Evolutionary conservation across 2,888 invertebrate genomes (phyloP), one percentile per base, ranked within the genome.

Genomic region (Drosophila rellima): DNA sequence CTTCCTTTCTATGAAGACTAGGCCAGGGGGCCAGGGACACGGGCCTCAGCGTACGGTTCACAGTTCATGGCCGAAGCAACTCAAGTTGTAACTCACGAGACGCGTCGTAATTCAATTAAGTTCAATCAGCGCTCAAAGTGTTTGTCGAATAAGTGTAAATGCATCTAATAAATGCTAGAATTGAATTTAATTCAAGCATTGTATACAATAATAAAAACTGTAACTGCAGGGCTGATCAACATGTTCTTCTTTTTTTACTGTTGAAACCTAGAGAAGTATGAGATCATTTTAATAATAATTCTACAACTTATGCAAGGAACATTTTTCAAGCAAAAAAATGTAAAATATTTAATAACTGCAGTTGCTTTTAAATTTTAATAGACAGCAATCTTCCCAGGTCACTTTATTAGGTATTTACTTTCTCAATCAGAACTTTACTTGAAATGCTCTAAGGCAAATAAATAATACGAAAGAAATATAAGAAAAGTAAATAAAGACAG

Each of bases 121-220:
- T 70, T 80, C 82, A 83, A 83, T 88, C 87, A 83, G 83, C 44
- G 83, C 37, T 48, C 60, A 75, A 84, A 84, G 79, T 68, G 55
- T 83, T 65, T 74, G 79, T 82, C 80, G 69, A 87, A 86, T 84
- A 80, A 82, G 40, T 26, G 31, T 79, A 62, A 74, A 63, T 52
- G 44, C 15, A 39, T 42, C 33, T 57, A 35, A 61, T 42, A 61
- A 74, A 20, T 57, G 70, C 52, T 40, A 45, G 56, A 78, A 69
- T 61, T 78, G 18, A 75, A 74, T 78, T 69, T 8, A 74, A 44
- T 64, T 61, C 50, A 64, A 66, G 33, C 39, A 55, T 10, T 37
- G 20, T 11, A 63, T 44, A 55, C 33, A 47, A 26, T 45, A 18
- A 26, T 45, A 18, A 26, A 37, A 48, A 20, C 56, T 67, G 29